Base-by-base conservation (phyloP, 2,797 vertebrate genomes). In the Allobates femoralis region DNA sequence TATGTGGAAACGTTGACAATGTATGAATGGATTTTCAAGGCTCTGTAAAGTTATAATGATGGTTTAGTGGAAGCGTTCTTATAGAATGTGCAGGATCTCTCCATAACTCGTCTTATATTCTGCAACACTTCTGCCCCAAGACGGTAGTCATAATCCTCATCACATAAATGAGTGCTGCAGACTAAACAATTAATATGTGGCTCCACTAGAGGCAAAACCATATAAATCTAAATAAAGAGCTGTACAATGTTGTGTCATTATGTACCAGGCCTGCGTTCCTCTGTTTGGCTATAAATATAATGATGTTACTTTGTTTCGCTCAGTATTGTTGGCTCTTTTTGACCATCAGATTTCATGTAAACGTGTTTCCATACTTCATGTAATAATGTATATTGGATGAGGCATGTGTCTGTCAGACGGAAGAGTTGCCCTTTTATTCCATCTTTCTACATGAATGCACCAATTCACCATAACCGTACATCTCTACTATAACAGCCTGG, bases 341-440 rank as follows among this genome's bases (percentile, higher is more conserved):
- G 78, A n/a, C 6, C 78, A 64, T n/a, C 58, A 64, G 18, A 26
- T 21, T 46, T 46, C 32, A 46, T 46, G 32, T 80, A 50, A 26
- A 80, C 14, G 55, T 77, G 46, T 79, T 32, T 41, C 41, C 78
- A 80, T 26, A 26, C 26, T 46, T 46, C 32, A 46, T 28, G 21
- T 80, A 50, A n/a, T 64, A 15, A 56, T 79, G 18, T 79, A 58
- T 80, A 80, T 80, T 80, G 26, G 58, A 80, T 26, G 60, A 18
- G 58, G 60, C 77, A 79, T 62, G 55, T 79, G 77, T 62, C 77
- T 79, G n/a, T 58, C 21, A 58, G n/a, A 79, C n/a, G 37, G 26
- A 56, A 26, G 41, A 55, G 26, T 79, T 79, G 77, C 77, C 77
- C 56, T 79, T 79, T 79, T 56, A 30, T 55, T 56, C 16, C 53